Evolutionary conservation across 2,797 vertebrate species (phyloP).

Genomic region (Cirrhinus mrigala): DNA sequence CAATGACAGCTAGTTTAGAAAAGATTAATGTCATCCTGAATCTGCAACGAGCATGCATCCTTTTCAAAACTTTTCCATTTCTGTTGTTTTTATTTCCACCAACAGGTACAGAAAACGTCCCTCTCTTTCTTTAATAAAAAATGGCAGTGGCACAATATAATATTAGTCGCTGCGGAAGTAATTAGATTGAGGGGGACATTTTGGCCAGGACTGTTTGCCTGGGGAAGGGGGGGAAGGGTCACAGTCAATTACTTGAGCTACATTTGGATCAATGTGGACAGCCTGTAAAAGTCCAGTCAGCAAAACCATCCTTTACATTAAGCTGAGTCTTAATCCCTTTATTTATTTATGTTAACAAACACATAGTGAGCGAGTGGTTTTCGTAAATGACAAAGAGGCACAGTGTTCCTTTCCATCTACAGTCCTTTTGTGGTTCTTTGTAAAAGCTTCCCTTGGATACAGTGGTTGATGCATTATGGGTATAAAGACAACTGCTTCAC

Average conservation of each 20-base stretch:
- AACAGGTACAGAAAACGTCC: background rate
- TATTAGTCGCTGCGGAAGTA: conserved; percentile 15
- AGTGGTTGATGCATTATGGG: conserved; percentile 46
- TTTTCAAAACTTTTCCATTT: conserved; percentile 13
- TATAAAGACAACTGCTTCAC: conserved; percentile 41
- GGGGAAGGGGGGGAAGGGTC: conserved; percentile 20
- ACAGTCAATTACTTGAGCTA: background rate
- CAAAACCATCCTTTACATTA: conserved; percentile 32
- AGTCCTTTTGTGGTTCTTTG: conserved; percentile 34
- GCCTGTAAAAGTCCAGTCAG: conserved; percentile 28
- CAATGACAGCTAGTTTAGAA: conserved; percentile 44
- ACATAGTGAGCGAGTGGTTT: background rate
- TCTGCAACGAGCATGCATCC: conserved; percentile 12
- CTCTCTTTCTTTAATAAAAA: conserved; percentile 18
- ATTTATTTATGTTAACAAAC: conserved; percentile 7
- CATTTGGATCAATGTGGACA: conserved; percentile 11
- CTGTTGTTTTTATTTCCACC: conserved; percentile 12
- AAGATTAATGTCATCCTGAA: conserved; percentile 45
- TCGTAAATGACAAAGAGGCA: conserved; percentile 10
- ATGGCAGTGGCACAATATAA: background rate
- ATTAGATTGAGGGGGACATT: conserved; percentile 22
- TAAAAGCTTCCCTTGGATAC: conserved; percentile 42
- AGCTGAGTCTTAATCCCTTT: background rate
- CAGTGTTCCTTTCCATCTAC: background rate
- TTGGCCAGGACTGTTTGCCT: conserved; percentile 4